These are phyloP conservation scores for Pseudanteris insignis DNA, from an alignment of 2,888 invertebrate genomes.

Conservation along the genomic window DNA sequence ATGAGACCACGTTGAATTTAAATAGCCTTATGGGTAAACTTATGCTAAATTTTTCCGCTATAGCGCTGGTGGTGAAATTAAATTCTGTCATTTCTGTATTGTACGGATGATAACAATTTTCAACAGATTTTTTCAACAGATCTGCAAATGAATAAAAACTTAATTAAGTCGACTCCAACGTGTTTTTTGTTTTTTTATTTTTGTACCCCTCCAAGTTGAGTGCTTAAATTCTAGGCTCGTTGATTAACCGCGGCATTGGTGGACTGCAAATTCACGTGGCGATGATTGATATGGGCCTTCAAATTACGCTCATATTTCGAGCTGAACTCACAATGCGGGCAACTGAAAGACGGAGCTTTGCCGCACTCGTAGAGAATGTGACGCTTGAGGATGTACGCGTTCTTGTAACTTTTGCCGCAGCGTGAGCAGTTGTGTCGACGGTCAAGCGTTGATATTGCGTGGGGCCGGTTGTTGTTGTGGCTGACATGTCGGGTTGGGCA, in stretches of 20 bases:
- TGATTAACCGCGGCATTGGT: conserved; percentile 52
- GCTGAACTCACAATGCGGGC: conserved; percentile 65
- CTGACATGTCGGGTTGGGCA: conserved; percentile 58
- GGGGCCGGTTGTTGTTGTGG: conserved; percentile 41
- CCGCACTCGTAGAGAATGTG: conserved; percentile 69
- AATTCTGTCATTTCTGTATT: too few species aligned
- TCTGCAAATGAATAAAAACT: too few species aligned
- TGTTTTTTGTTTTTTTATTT: too few species aligned
- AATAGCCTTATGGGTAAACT: too few species aligned
- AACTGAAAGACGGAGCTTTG: conserved; percentile 66
- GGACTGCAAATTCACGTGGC: conserved; percentile 54
- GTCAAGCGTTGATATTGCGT: conserved; percentile 50
- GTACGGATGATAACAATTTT: too few species aligned
- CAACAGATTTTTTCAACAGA: too few species aligned
- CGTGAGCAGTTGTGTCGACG: conserved; percentile 68
- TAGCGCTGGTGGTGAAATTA: too few species aligned
- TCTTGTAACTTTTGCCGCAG: conserved; percentile 73
- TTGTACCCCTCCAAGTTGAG: not conserved
- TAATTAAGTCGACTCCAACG: too few species aligned
- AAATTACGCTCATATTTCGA: conserved; percentile 67
- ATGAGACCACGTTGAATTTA: too few species aligned
- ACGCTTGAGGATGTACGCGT: conserved; percentile 72
- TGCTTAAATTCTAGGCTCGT: conserved; percentile 50
- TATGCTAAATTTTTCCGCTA: too few species aligned
- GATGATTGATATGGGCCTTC: conserved; percentile 65